Percentiles rank a stretch among this genome's conserved stretches.
Evolutionary conservation across 2,888 invertebrate species (phyloP).

Genomic region (Andrena marginata): DNA sequence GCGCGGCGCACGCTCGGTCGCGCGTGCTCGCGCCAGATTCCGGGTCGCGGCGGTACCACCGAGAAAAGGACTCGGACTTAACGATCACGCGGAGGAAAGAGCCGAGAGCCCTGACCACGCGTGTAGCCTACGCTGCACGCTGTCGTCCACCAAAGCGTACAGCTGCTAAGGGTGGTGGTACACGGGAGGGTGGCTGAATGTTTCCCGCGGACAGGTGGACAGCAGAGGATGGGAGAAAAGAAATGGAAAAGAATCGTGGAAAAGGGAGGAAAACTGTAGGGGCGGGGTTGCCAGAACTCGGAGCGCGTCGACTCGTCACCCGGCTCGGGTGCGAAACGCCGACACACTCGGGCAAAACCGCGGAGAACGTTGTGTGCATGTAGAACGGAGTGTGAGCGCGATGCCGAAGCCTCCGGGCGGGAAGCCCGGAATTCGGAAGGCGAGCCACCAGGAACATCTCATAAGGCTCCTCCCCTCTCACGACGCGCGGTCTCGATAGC

Average conservation of each 20-base stretch:
- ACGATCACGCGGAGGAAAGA: slow-evolving; percentile 11
- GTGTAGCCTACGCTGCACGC: neutral
- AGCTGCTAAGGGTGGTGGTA: too few relatives aligned
- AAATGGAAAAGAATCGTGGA: neutral
- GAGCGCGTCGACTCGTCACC: slow-evolving; percentile 27
- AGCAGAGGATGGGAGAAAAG: slow-evolving; percentile 5
- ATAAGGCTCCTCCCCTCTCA: too few relatives aligned
- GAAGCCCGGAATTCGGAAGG: too few relatives aligned
- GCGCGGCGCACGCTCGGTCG: neutral
- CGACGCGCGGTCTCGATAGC: too few relatives aligned
- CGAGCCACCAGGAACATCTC: slow-evolving; percentile 13
- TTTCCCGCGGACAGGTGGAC: slow-evolving; percentile 14
- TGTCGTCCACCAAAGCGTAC: neutral
- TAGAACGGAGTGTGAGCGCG: neutral
- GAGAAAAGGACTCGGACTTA: neutral
- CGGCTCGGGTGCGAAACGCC: slow-evolving; percentile 7
- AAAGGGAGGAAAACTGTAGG: slow-evolving; percentile 5
- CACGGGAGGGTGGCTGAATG: neutral
- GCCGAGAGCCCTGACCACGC: neutral
- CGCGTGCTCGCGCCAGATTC: neutral
- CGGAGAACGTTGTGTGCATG: slow-evolving; percentile 9
- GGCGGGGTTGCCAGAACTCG: slow-evolving; percentile 76
- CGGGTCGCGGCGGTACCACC: neutral
- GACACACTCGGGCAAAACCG: slow-evolving; percentile 12
- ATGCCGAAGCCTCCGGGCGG: neutral